These are phyloP conservation scores for Catagonus wagneri DNA, from an alignment of 2,113 vertebrate species.

Conservation along the genomic window DNA sequence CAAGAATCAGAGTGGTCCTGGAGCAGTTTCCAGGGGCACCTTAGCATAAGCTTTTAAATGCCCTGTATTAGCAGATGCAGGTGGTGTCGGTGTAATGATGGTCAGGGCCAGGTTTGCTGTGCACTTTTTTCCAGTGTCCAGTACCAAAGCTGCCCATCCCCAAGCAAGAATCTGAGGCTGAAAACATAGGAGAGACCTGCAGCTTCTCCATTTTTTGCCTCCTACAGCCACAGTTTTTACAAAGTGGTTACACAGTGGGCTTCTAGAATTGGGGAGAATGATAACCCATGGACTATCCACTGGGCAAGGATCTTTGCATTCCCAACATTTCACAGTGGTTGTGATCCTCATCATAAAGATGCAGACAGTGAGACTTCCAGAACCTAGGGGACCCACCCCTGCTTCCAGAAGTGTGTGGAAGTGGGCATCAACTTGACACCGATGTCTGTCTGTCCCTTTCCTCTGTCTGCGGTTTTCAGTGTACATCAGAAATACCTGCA, in stretches of 20 bases:
- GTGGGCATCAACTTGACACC: rapidly evolving
- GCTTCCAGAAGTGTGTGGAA: neutral
- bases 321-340: rapidly evolving
- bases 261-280: neutral
- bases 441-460: neutral
- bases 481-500: neutral
- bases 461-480: neutral
- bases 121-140: no score
- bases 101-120: neutral
- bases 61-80: neutral
- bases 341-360: neutral
- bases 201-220: neutral
- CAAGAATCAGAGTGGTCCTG: neutral
- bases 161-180: rapidly evolving
- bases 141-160: neutral
- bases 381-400: neutral
- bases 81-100: rapidly evolving
- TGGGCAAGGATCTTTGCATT: neutral
- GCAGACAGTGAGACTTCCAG: neutral
- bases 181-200: neutral
- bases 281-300: rapidly evolving
- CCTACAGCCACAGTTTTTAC: rapidly evolving
- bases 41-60: neutral
- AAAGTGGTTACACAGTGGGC: rapidly evolving
- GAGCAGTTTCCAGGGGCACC: neutral